phyloP scores from a whole-genome alignment of 1,140 invertebrate genomes.

The Diploscapter pachys region DNA sequence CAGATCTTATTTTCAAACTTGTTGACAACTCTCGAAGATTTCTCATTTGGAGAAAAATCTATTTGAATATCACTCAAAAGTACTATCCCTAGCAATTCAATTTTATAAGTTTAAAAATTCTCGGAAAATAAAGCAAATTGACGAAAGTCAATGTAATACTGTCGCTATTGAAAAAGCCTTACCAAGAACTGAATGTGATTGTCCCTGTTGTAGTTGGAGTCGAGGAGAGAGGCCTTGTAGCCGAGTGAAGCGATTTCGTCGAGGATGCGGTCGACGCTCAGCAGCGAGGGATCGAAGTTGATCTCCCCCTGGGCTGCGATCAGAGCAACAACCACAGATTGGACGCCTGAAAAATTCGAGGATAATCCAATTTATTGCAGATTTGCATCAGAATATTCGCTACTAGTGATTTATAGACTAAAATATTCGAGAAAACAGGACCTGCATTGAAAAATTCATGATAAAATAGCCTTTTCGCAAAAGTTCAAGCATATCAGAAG shows the following conservation, averaged over 20 bases:
- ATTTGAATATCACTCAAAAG: background rate
- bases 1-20: background rate
- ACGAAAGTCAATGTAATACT: background rate
- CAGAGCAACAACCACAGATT: conserved; percentile 33
- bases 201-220: conserved; percentile 10
- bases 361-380: too few species aligned
- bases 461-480: background rate
- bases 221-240: conserved; percentile 63
- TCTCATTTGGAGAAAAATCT: background rate
- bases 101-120: background rate
- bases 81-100: conserved; percentile 8
- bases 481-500: background rate
- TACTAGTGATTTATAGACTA: too few species aligned
- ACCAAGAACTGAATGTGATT: conserved; percentile 24
- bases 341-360: conserved; percentile 13
- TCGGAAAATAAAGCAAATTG: conserved; percentile 12
- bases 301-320: conserved; percentile 76
- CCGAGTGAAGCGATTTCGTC: conserved; percentile 81
- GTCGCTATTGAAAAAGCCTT: background rate
- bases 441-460: background rate
- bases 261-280: conserved; percentile 75
- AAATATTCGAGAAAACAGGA: too few species aligned
- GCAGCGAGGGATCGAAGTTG: conserved; percentile 73
- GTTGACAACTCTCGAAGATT: conserved; percentile 7
- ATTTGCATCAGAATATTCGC: too few species aligned